These are phyloP conservation scores for Emydura subglobosa DNA, from an alignment of 2,113 vertebrate species.

Conservation along the genomic window DNA sequence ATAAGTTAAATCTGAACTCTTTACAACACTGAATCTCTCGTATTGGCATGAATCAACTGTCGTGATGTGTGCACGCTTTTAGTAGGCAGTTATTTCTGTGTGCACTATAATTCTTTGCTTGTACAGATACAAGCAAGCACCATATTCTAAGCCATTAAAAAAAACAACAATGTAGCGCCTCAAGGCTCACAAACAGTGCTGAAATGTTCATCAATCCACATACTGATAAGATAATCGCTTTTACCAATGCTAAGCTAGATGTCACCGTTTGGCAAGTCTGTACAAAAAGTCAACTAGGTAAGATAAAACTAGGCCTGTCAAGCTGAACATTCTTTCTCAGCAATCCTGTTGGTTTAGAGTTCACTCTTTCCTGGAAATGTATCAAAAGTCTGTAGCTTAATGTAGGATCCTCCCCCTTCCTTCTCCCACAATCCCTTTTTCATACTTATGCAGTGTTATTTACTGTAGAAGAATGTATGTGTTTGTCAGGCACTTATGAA, in stretches of 20 bases:
- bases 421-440: neutral
- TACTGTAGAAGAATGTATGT: conserved; percentile 66
- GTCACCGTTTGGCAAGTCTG: conserved; percentile 70
- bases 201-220: conserved; percentile 64
- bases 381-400: conserved; percentile 24
- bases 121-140: conserved; percentile 65
- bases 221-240: conserved; percentile 66
- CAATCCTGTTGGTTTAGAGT: conserved; percentile 19
- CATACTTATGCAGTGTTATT: conserved; percentile 63
- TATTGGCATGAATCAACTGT: conserved; percentile 40
- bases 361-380: neutral
- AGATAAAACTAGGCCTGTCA: conserved; percentile 55
- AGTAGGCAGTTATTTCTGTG: conserved; percentile 43
- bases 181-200: conserved; percentile 55
- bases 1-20: conserved; percentile 72
- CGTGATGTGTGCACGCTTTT: neutral
- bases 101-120: conserved; percentile 22
- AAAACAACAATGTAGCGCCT: conserved; percentile 19
- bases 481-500: conserved; percentile 78
- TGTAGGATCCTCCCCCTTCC: neutral
- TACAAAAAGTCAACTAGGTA: conserved; percentile 69
- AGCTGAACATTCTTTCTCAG: conserved; percentile 51
- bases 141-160: conserved; percentile 54
- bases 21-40: conserved; percentile 23
- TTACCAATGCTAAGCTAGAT: conserved; percentile 53